A percentile compares a stretch with the other conserved stretches of the same genome.
Evolutionary conservation across 2,113 vertebrate species (phyloP).

Genomic region (Myrmophylax atrothorax): DNA sequence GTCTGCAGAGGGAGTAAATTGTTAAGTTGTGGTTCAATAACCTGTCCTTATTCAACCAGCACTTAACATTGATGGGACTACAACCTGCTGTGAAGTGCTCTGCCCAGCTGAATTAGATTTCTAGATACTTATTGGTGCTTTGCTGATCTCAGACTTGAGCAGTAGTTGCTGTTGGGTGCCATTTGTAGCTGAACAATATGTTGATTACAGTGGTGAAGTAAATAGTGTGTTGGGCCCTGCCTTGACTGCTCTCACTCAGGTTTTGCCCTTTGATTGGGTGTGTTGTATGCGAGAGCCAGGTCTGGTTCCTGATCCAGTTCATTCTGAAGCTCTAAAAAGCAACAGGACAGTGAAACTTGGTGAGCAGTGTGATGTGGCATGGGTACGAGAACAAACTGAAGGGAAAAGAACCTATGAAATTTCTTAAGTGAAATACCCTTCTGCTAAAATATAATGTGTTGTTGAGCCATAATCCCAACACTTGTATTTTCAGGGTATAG

Average conservation of each 20-base stretch:
- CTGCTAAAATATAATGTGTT: neutral
- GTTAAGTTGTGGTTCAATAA: slow-evolving; percentile 6
- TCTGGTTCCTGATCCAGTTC: neutral
- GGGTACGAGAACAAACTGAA: neutral
- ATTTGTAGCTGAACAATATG: rapidly evolving
- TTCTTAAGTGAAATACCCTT: rapidly evolving
- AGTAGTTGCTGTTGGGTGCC: neutral
- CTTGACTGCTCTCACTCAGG: neutral
- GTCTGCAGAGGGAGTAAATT: slow-evolving; percentile 33
- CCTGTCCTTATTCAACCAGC: neutral
- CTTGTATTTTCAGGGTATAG: neutral
- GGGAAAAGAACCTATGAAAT: neutral
- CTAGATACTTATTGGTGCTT: neutral
- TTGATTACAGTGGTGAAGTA: neutral
- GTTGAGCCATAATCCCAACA: rapidly evolving
- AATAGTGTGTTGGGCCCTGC: neutral
- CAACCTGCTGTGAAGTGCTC: neutral
- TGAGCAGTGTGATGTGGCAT: rapidly evolving
- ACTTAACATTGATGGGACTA: neutral
- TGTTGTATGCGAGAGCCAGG: neutral
- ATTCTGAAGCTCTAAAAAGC: neutral
- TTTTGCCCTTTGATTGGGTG: neutral
- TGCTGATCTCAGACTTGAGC: neutral
- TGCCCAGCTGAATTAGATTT: neutral
- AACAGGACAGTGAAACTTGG: neutral